These are phyloP conservation scores for Lytechinus pictus DNA, from an alignment of 35 echinoderm and acorn worm genomes.

Conservation along the genomic window DNA sequence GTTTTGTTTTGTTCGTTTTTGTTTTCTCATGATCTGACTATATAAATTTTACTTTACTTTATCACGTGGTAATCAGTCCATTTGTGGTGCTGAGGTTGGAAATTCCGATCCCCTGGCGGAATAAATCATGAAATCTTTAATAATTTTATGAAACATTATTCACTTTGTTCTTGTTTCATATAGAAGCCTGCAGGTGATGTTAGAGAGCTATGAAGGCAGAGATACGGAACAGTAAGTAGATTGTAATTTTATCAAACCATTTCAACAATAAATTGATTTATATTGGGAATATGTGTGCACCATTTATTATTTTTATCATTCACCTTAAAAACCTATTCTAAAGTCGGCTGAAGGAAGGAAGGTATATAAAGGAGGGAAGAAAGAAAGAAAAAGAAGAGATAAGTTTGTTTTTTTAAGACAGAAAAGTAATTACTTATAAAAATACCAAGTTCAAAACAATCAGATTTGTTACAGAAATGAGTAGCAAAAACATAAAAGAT, in stretches of 20 bases:
- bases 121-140: not conserved
- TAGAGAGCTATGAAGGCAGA: slow-evolving; percentile 38
- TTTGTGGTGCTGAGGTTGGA: too few relatives aligned
- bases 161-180: not conserved
- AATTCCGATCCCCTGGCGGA: not conserved
- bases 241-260: not conserved
- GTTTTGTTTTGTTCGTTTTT: not conserved
- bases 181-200: slow-evolving; percentile 26
- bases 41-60: not conserved
- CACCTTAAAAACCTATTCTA: not conserved
- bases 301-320: not conserved
- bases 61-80: too few relatives aligned
- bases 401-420: too few relatives aligned
- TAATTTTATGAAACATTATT: not conserved
- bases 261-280: not conserved
- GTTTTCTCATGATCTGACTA: not conserved
- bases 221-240: slow-evolving; percentile 44
- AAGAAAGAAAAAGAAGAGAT: not conserved
- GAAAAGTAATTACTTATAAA: too few relatives aligned
- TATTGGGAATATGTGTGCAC: not conserved
- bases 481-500: not conserved
- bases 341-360: not conserved
- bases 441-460: too few relatives aligned
- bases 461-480: not conserved
- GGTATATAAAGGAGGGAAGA: not conserved